These are phyloP conservation scores for Myotis daubentonii DNA, from an alignment of 2,797 vertebrate genomes.

Conservation along the genomic window DNA sequence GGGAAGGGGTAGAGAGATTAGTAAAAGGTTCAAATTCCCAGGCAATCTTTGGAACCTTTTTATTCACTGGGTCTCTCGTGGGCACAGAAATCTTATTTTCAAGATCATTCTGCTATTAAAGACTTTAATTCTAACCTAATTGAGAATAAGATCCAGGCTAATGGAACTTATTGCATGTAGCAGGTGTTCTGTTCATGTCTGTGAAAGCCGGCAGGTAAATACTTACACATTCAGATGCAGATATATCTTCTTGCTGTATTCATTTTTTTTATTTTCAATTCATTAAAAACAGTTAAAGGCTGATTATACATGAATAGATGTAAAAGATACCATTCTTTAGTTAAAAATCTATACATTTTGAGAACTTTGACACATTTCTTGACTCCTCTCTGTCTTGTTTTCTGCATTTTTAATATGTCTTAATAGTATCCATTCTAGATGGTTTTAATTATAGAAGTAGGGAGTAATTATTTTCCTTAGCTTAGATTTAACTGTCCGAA, in stretches of 20 bases:
- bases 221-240: not conserved
- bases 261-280: not conserved
- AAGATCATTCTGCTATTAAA: not conserved
- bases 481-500: not conserved
- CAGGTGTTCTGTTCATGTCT: not conserved
- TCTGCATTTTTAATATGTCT: not conserved
- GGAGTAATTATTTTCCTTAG: not conserved
- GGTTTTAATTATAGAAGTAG: not conserved
- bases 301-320: not conserved
- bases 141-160: not conserved
- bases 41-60: not conserved
- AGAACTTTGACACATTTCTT: not conserved
- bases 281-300: not conserved
- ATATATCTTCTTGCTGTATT: not conserved
- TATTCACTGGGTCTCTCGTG: not conserved
- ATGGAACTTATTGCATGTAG: not conserved
- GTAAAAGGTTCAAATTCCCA: not conserved
- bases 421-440: not conserved
- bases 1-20: not conserved
- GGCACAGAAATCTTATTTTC: not conserved
- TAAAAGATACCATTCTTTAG: not conserved
- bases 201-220: not conserved
- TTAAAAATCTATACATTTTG: not conserved
- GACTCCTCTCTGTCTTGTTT: not conserved
- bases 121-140: not conserved